A percentile compares a stretch with the other conserved stretches of the same genome.
Evolutionary conservation across 2,888 invertebrate genomes (phyloP).

Genomic region (Drosophila acutilabella): DNA sequence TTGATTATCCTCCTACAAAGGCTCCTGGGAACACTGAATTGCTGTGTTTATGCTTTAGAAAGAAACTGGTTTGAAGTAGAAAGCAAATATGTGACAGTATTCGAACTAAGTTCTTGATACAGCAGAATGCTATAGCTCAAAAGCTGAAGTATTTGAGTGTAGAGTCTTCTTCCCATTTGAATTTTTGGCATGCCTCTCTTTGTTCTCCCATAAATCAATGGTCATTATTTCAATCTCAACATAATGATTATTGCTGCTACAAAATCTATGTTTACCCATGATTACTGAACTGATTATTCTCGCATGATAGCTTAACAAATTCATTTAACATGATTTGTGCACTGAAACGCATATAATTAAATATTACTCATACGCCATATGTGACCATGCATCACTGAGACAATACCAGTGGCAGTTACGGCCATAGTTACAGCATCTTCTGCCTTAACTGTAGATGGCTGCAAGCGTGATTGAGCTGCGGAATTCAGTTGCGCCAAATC

Average conservation of each 20-base stretch:
- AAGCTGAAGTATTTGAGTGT: background rate
- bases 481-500: slow-evolving; percentile 64
- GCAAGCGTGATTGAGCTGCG: slow-evolving; percentile 62
- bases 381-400: slow-evolving; percentile 39
- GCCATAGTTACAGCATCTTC: slow-evolving; percentile 11
- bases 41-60: slow-evolving; percentile 35
- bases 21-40: slow-evolving; percentile 16
- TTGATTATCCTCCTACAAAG: slow-evolving; percentile 36
- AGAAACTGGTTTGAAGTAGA: slow-evolving; percentile 13
- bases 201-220: too few species aligned
- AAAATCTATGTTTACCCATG: background rate
- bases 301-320: slow-evolving; percentile 28
- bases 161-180: too few species aligned
- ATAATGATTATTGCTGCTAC: background rate
- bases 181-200: background rate
- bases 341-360: slow-evolving; percentile 41
- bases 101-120: background rate
- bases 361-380: slow-evolving; percentile 62
- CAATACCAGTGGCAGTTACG: slow-evolving; percentile 11
- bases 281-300: background rate
- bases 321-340: slow-evolving; percentile 25
- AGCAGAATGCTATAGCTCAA: background rate
- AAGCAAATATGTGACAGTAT: slow-evolving; percentile 18
- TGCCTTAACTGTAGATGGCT: slow-evolving; percentile 21
- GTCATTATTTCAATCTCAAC: too few species aligned